Evolutionary conservation across 1,140 invertebrate species (phyloP).

Genomic region (Drosophila micromelanica): DNA sequence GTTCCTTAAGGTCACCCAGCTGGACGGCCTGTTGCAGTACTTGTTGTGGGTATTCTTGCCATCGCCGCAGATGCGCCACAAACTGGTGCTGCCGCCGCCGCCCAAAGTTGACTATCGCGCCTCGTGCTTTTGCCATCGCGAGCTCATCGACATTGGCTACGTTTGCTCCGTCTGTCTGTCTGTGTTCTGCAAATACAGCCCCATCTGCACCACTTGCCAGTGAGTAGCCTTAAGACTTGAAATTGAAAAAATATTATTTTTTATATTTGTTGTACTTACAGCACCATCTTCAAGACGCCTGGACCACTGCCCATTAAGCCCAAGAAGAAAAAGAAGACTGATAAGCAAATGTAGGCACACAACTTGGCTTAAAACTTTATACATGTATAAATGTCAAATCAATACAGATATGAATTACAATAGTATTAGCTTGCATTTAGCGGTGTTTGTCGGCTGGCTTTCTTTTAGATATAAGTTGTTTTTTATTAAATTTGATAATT

Average conservation of each 20-base stretch:
- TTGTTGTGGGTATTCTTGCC: slow-evolving; percentile 98
- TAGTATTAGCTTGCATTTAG: background rate
- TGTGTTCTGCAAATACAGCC: slow-evolving; percentile 98
- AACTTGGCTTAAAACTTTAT: background rate
- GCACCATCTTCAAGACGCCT: slow-evolving; percentile 89
- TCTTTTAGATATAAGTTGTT: background rate
- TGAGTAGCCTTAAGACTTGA: slow-evolving; percentile 86
- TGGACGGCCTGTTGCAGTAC: slow-evolving; percentile 95
- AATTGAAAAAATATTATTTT: background rate
- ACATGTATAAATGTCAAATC: background rate
- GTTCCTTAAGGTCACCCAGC: slow-evolving; percentile 92
- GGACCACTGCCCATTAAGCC: slow-evolving; percentile 86
- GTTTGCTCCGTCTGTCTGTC: slow-evolving; percentile 99
- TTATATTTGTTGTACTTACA: slow-evolving; percentile 83
- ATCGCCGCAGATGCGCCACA: slow-evolving; percentile 90
- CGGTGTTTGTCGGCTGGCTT: background rate
- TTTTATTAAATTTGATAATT: background rate
- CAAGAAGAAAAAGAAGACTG: slow-evolving; percentile 87
- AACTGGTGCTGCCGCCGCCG: slow-evolving; percentile 94
- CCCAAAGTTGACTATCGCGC: slow-evolving; percentile 97
- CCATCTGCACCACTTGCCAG: slow-evolving; percentile 98
- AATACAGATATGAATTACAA: background rate
- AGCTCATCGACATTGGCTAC: slow-evolving; percentile 97
- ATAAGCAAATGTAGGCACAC: slow-evolving; percentile 55
- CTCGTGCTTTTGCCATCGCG: slow-evolving; percentile 99